phyloP scores from a whole-genome alignment of 2,113 vertebrate genomes.

The Psophia crepitans region DNA sequence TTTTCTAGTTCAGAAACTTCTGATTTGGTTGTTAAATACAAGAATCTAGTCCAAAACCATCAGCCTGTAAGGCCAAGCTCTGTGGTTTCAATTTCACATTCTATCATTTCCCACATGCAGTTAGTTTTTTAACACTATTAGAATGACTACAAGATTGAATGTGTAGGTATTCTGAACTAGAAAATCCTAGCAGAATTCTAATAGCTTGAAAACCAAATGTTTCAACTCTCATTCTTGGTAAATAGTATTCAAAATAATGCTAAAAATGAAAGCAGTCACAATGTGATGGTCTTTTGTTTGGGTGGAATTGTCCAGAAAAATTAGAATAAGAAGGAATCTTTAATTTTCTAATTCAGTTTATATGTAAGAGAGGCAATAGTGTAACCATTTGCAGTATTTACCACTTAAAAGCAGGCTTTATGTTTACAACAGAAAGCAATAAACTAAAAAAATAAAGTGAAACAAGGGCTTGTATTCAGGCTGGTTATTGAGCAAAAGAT shows the following conservation, averaged over 20 bases:
- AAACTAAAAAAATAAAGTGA: neutral
- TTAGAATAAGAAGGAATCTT: neutral
- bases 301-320: neutral
- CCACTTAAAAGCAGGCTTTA: neutral
- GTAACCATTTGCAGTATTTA: neutral
- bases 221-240: neutral
- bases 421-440: neutral
- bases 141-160: neutral
- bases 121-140: neutral
- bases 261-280: neutral
- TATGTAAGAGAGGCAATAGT: neutral
- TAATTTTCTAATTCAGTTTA: neutral
- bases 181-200: neutral
- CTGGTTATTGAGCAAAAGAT: neutral
- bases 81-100: neutral
- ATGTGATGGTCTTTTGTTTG: neutral
- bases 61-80: neutral
- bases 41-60: neutral
- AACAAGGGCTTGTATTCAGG: neutral
- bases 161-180: neutral
- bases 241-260: neutral
- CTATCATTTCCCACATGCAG: neutral
- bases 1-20: neutral
- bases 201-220: neutral
- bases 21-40: neutral